Conservation (phyloP, 1,140 invertebrate genomes). For the Drosophila teissieri region DNA sequence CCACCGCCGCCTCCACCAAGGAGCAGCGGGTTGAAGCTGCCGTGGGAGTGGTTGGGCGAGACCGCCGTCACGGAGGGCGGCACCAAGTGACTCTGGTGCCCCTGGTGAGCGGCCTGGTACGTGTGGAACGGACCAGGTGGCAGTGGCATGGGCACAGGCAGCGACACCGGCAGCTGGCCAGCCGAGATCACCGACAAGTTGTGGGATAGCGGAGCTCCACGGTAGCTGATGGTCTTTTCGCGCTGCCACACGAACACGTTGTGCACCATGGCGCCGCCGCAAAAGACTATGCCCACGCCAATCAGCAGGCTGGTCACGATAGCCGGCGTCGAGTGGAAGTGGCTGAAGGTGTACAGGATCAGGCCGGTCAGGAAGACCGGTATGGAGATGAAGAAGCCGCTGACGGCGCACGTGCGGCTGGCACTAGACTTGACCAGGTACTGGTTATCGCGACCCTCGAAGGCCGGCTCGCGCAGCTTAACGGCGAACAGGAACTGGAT, state of each 20-base stretch:
- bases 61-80: constrained; percentile 80
- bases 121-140: constrained; percentile 39
- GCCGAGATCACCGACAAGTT: constrained; percentile 52
- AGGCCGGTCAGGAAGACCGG: constrained; percentile 96
- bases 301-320: constrained; percentile 95
- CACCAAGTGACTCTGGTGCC: constrained; percentile 26
- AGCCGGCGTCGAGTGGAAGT: constrained; percentile 95
- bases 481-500: constrained; percentile 97
- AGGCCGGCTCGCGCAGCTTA: constrained; percentile 91
- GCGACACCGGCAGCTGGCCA: constrained; percentile 16
- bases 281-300: constrained; percentile 95
- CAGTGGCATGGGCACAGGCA: constrained; percentile 16
- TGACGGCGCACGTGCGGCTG: constrained; percentile 95
- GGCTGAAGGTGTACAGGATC: constrained; percentile 95
- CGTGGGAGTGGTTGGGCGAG: constrained; percentile 83
- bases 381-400: constrained; percentile 96
- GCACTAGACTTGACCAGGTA: constrained; percentile 95
- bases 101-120: constrained; percentile 56
- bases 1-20: constrained; percentile 20
- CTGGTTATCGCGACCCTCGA: constrained; percentile 90
- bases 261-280: constrained; percentile 96
- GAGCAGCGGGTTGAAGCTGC: constrained; percentile 81
- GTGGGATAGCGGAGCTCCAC: constrained; percentile 78
- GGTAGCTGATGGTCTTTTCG: constrained; percentile 89
- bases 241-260: constrained; percentile 97